Evolutionary conservation across 2,113 vertebrate species (phyloP).

Genomic region (Eurypyga helias): DNA sequence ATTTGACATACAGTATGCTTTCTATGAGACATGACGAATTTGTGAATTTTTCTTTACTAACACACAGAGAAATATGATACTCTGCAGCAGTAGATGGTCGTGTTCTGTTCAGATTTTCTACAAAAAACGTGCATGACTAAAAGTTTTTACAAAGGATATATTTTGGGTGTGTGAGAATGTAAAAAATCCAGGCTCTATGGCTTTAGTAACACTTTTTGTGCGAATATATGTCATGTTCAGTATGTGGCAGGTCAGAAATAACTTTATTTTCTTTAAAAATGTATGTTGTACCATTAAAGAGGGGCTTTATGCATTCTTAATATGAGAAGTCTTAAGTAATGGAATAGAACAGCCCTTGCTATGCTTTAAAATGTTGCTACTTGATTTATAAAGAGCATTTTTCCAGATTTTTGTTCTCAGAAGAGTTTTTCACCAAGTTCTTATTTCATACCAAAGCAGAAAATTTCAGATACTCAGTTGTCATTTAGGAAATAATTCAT

Average conservation of each 20-base stretch:
- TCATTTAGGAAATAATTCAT: conserved; percentile 4
- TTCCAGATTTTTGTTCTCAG: conserved; percentile 27
- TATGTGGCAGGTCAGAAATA: not conserved
- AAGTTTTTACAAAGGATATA: not conserved
- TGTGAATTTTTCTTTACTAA: conserved; percentile 6
- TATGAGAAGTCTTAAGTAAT: not conserved
- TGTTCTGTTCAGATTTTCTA: not conserved
- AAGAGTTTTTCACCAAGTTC: conserved; percentile 9
- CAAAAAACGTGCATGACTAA: not conserved
- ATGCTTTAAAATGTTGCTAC: not conserved
- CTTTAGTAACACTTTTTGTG: not conserved
- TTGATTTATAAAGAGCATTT: conserved; percentile 26
- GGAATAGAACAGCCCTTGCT: not conserved
- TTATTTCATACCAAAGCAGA: conserved; percentile 17
- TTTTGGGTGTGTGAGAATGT: not conserved
- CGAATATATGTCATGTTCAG: not conserved
- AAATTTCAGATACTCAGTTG: not conserved
- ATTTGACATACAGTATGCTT: not conserved
- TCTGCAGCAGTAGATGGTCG: not conserved
- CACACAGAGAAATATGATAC: not conserved
- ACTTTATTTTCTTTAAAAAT: not conserved
- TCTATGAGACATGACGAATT: not conserved
- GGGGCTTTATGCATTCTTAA: not conserved
- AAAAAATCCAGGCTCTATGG: not conserved
- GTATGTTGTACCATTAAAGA: not conserved